Base-by-base conservation (phyloP, 2,888 invertebrate species). In the Drosophila nr. perissopoda region DNA sequence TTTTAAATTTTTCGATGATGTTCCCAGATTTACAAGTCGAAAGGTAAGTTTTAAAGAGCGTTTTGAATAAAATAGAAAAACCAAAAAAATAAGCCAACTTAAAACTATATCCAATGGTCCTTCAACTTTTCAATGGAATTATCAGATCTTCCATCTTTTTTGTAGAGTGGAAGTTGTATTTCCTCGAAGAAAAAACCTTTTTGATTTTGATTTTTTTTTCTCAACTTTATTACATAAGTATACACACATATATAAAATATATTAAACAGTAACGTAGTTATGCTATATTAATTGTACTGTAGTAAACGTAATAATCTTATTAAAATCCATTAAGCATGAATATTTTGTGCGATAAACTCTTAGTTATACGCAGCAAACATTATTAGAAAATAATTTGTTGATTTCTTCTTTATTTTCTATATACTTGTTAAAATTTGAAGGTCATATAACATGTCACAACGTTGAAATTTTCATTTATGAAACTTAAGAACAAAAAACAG, bases 201-300 rank as follows among this genome's bases (percentile, higher is more conserved):
- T 40, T 21, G 8, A 31, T 7, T 29, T 33, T 42, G 11, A 11
- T 58, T 81, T 65, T 25, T 65, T 25, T 64, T 70, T 72, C 57
- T 78, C 49, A 80, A 82, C 71, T 88, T 83, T 88, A 88, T 83
- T 88, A 83, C 78, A 72, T 74, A 74, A 70, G 72, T 75, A 83
- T 80, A 86, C 78, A 82, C 70, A 78, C 69, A 71, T 76, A 60
- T 76, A 83, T 74, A 86, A 88, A 80, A 88, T 84, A 84, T 88
- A 86, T 83, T 83, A 88, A 83, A 86, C 89, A 77, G 70, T 86
- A 80, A 86, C 82, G 51, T 74, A 72, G 62, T 59, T 40, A 31
- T 74, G 68, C 64, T 76, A 79, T 67, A 81, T 81, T 86, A 88
- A 83, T 88, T 88, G 78, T 83, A 83, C 78, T 81, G 69, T 74